Conservation (phyloP, 2,113 vertebrate species). For the Hirundichthys speculiger region DNA sequence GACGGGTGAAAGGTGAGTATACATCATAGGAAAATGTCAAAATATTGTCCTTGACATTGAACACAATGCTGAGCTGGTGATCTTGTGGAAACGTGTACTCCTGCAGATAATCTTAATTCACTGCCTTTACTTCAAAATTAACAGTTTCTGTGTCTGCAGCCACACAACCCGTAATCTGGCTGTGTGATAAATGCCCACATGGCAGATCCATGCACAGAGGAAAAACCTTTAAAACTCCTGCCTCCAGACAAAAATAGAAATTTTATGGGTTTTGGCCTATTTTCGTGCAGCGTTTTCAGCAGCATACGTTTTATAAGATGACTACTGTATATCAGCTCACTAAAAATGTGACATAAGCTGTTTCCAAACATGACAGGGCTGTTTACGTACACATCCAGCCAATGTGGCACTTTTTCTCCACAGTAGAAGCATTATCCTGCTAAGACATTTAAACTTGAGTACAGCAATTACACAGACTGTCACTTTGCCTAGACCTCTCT, state of each 20-base stretch:
- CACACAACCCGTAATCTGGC: constrained; percentile 71
- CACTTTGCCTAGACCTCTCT: too few relatives aligned
- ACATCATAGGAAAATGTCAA: too few relatives aligned
- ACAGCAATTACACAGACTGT: too few relatives aligned
- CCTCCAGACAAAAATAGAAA: constrained; percentile 40
- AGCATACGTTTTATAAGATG: constrained; percentile 1
- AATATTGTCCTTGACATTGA: too few relatives aligned
- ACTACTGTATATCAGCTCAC: neutral
- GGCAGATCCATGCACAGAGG: constrained; percentile 49
- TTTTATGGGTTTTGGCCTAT: constrained; percentile 36
- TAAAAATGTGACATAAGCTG: constrained; percentile 1
- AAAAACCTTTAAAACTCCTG: constrained; percentile 19
- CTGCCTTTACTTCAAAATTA: constrained; percentile 57
- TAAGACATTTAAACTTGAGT: too few relatives aligned
- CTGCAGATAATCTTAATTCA: constrained; percentile 68
- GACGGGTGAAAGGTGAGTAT: too few relatives aligned
- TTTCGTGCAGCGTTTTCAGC: constrained; percentile 25
- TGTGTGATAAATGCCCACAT: constrained; percentile 58
- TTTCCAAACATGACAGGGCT: constrained; percentile 24
- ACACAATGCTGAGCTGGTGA: too few relatives aligned
- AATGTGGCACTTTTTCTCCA: neutral
- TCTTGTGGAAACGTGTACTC: constrained; percentile 43
- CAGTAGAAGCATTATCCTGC: too few relatives aligned
- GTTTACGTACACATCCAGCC: constrained; percentile 10
- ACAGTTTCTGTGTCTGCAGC: constrained; percentile 61